Evolutionary conservation across 2,797 vertebrate genomes (phyloP).

Genomic region (Muraenolepis orangiensis): DNA sequence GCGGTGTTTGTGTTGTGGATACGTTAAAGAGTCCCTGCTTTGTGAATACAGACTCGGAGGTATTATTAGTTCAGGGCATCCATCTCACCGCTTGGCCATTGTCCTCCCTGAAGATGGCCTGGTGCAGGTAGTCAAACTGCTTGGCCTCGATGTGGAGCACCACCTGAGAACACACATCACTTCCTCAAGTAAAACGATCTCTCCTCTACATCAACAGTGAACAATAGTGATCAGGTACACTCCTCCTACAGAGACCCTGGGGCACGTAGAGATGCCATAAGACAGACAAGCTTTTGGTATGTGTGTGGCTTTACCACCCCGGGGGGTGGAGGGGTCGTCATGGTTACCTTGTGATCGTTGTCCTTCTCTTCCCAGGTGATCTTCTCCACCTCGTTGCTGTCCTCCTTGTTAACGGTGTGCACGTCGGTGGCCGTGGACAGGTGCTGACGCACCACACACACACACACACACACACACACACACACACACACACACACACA

Average conservation of each 20-base stretch:
- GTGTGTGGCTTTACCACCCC: not conserved
- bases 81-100: constrained; percentile 71
- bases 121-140: constrained; percentile 74
- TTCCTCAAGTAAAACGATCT: not conserved
- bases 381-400: constrained; percentile 71
- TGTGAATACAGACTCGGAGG: not conserved
- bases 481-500: too few relatives aligned
- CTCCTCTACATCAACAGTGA: not conserved
- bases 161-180: constrained; percentile 55
- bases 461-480: constrained; percentile 5
- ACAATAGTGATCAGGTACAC: not conserved
- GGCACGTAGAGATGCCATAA: too few relatives aligned
- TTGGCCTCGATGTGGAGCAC: constrained; percentile 79
- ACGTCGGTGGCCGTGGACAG: constrained; percentile 67
- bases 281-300: not conserved
- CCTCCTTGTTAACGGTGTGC: constrained; percentile 69
- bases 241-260: not conserved
- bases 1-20: not conserved
- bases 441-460: constrained; percentile 59
- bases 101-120: constrained; percentile 75
- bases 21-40: not conserved
- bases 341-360: constrained; percentile 71
- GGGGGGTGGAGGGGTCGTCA: not conserved
- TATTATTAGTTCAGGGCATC: constrained; percentile 2
- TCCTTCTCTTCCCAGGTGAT: constrained; percentile 77